phyloP scores from a whole-genome alignment of 1,140 invertebrate species.

The Psilanteris sp. region DNA sequence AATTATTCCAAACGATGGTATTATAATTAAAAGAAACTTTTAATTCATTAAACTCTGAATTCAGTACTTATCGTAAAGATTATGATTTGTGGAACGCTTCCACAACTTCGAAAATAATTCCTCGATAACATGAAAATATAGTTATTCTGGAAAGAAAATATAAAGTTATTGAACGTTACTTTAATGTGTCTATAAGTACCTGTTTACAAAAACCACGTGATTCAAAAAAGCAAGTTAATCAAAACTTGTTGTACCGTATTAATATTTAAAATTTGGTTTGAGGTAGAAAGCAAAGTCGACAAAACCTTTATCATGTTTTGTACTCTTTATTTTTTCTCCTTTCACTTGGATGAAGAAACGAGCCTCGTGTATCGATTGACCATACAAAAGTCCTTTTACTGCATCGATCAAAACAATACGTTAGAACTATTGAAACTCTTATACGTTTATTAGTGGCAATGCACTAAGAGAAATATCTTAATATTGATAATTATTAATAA shows the following conservation, averaged over 20 bases:
- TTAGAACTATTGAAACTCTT: slow-evolving; percentile 18
- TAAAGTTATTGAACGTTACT: slow-evolving; percentile 22
- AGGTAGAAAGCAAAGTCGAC: slow-evolving; percentile 53
- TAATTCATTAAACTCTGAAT: too few species aligned
- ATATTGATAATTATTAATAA: slow-evolving; percentile 4
- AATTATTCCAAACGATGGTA: too few species aligned
- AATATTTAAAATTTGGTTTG: slow-evolving; percentile 47
- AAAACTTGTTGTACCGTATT: slow-evolving; percentile 20
- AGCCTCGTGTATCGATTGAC: slow-evolving; percentile 18
- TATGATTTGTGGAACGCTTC: too few species aligned
- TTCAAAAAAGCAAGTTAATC: slow-evolving; percentile 21
- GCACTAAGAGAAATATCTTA: slow-evolving; percentile 29
- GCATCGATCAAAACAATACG: too few species aligned
- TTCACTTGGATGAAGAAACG: background rate
- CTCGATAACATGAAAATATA: slow-evolving; percentile 13
- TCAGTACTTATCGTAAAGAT: too few species aligned
- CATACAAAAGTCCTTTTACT: slow-evolving; percentile 5
- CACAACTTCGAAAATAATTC: too few species aligned
- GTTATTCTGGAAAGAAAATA: slow-evolving; percentile 20
- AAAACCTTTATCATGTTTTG: slow-evolving; percentile 36
- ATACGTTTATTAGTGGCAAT: slow-evolving; percentile 25
- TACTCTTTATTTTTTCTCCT: slow-evolving; percentile 10
- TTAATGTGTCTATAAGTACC: slow-evolving; percentile 15
- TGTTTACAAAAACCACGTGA: slow-evolving; percentile 9
- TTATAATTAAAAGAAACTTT: too few species aligned